These are phyloP conservation scores for Eulemur mongoz DNA, from an alignment of 2,797 vertebrate species.

Conservation along the genomic window DNA sequence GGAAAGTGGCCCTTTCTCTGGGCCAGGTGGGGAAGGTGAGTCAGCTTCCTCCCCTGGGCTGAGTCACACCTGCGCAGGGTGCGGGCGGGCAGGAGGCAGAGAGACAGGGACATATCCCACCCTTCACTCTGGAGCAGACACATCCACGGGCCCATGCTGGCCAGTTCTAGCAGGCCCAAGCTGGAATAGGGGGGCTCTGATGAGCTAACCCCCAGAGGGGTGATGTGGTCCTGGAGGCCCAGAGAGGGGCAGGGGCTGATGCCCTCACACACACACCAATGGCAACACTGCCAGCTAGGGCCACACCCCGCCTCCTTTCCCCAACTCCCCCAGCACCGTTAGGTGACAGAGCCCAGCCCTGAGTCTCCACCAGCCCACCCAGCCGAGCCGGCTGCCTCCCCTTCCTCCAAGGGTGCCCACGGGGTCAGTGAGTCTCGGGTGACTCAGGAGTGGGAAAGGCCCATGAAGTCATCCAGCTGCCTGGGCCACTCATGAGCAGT, in stretches of 20 bases:
- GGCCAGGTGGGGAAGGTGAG: constrained; percentile 20
- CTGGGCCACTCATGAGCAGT: background rate
- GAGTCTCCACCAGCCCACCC: background rate
- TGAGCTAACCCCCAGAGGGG: background rate
- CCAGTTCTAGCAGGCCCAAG: background rate
- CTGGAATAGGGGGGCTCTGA: background rate
- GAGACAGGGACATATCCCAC: background rate
- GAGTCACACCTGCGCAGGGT: background rate
- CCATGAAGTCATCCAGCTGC: constrained; percentile 61
- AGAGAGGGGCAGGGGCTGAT: background rate
- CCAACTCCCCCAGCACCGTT: background rate
- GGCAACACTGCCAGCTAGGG: accelerated
- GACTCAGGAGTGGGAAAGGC: constrained; percentile 76
- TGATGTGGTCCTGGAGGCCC: background rate
- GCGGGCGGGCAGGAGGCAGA: background rate
- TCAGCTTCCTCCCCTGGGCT: constrained; percentile 50
- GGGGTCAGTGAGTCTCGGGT: constrained; percentile 41
- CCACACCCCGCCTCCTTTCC: background rate
- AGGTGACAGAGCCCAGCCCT: background rate
- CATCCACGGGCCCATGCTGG: background rate
- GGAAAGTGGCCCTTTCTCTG: constrained; percentile 43
- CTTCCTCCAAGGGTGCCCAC: background rate
- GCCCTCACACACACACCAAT: accelerated
- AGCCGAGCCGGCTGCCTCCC: background rate
- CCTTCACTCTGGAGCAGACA: background rate